Evolutionary conservation across 2,113 vertebrate genomes (phyloP), one percentile per base, ranked within the genome.

Genomic region (Lanius ludovicianus): DNA sequence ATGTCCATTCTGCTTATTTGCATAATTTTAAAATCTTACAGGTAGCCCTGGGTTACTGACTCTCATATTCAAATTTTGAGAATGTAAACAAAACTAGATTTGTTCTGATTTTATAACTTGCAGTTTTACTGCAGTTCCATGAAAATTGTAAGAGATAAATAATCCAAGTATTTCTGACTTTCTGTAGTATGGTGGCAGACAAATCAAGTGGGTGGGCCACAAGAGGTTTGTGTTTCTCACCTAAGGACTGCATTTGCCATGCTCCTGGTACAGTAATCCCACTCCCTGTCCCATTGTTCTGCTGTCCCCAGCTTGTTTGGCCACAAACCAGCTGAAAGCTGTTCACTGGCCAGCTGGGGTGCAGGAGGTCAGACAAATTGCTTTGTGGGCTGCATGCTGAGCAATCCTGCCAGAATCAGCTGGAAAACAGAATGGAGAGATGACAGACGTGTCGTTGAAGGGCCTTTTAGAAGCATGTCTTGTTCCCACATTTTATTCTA

Each of bases 371-470:
- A 93, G 85, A 65, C 88, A 88, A 55, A 83, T 76, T 37, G 70
- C 70, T 90, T 2, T 57, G 63, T 85, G 70, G 75, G 92, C 85
- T 65, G 63, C 44, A 6, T 30, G 57, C 90, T 76, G 82, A 41
- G 79, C 79, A 44, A 73, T 74, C 71, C 92, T 94, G 90, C 67
- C 68, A 80, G 79, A 53, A 80, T 90, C 92, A 88, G 83, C 39
- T 94, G 91, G 84, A 49, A 85, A 50, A 42, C 6, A 60, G 94
- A 57, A 50, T 13, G 59, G 78, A 47, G 63, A 76, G 65, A 17
- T 83, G 87, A 62, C 3, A 7, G 62, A 55, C 3, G 0, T 68
- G 42, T 31, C 27, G 6, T 11, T 74, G 78, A 83, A 37, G 59
- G 59, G 30, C 33, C 50, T 70, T 77, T 65, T 50, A 67, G 75